Percentiles rank a stretch among this genome's conserved stretches.
phyloP scores from a whole-genome alignment of 2,888 invertebrate species.

The Herminia tarsipennalis region DNA sequence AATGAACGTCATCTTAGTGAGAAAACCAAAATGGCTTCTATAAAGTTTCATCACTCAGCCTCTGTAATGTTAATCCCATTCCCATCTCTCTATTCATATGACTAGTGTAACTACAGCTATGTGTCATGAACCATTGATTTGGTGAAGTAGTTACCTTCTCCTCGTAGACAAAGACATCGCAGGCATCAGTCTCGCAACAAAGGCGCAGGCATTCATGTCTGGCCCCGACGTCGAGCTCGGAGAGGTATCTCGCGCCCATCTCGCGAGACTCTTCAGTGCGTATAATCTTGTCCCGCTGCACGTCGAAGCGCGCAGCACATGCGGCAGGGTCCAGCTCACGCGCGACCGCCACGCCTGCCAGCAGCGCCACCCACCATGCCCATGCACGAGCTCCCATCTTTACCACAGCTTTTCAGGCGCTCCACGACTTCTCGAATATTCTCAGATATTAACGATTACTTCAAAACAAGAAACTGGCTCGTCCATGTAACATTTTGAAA shows the following conservation, averaged over 20 bases:
- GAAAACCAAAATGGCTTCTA: too few relatives aligned
- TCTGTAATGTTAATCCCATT: too few relatives aligned
- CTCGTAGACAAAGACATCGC: conserved; percentile 97
- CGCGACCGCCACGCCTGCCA: conserved; percentile 58
- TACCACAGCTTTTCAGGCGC: neutral
- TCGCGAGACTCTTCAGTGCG: conserved; percentile 95
- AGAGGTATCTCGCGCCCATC: conserved; percentile 95
- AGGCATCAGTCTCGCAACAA: conserved; percentile 94
- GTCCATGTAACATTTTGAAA: conserved; percentile 6
- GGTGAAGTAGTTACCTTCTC: conserved; percentile 88
- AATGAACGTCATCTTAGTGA: too few relatives aligned
- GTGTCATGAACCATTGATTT: neutral
- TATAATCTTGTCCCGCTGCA: conserved; percentile 95
- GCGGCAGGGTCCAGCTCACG: conserved; percentile 87
- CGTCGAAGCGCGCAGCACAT: conserved; percentile 92
- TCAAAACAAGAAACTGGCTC: neutral
- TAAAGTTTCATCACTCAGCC: too few relatives aligned
- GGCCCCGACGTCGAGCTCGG: conserved; percentile 92
- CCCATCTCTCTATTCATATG: too few relatives aligned
- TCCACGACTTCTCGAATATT: neutral
- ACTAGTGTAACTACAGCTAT: too few relatives aligned
- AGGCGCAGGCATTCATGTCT: conserved; percentile 93
- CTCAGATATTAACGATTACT: conserved; percentile 2
- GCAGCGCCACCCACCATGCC: conserved; percentile 51
- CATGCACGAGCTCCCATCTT: conserved; percentile 34